Conservation (phyloP, 2,888 invertebrate species). For the Villa cingulata region DNA sequence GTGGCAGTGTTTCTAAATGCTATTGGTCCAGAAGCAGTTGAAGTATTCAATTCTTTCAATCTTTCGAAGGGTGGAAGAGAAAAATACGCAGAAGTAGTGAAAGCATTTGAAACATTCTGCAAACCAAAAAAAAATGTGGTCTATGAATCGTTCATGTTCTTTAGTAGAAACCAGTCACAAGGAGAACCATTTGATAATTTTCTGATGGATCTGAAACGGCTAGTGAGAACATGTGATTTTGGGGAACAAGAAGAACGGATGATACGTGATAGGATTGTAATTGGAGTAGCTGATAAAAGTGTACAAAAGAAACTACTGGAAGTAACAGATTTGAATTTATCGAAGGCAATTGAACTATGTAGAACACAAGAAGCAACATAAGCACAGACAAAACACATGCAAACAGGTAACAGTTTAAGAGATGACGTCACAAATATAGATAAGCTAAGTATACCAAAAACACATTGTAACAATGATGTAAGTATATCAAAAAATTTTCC, state of each 20-base stretch:
- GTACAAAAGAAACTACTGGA: conserved; percentile 6
- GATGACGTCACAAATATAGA: background rate
- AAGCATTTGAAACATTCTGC: conserved; percentile 12
- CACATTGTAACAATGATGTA: too few relatives aligned
- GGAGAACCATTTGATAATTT: conserved; percentile 7
- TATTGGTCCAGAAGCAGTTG: too few relatives aligned
- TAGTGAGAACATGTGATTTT: conserved; percentile 1
- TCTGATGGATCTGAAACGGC: conserved; percentile 8
- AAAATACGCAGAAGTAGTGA: conserved; percentile 8
- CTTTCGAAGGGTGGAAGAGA: conserved; percentile 12
- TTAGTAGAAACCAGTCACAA: background rate
- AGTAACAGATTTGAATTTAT: conserved; percentile 1
- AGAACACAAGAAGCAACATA: background rate
- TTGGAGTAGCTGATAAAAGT: conserved; percentile 3
- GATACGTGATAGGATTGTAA: conserved; percentile 5
- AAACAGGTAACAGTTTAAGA: background rate
- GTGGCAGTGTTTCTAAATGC: too few relatives aligned
- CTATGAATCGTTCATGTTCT: conserved; percentile 6
- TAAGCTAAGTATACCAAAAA: too few relatives aligned
- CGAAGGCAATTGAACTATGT: background rate
- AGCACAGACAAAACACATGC: conserved; percentile 1
- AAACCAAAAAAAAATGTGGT: conserved; percentile 5
- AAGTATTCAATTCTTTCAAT: conserved; percentile 15
- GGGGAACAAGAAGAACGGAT: background rate
- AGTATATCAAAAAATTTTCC: too few relatives aligned